Percentiles rank a stretch among this genome's conserved stretches.
Evolutionary conservation across 2,797 vertebrate genomes (phyloP).

Genomic region (Echiichthys vipera): DNA sequence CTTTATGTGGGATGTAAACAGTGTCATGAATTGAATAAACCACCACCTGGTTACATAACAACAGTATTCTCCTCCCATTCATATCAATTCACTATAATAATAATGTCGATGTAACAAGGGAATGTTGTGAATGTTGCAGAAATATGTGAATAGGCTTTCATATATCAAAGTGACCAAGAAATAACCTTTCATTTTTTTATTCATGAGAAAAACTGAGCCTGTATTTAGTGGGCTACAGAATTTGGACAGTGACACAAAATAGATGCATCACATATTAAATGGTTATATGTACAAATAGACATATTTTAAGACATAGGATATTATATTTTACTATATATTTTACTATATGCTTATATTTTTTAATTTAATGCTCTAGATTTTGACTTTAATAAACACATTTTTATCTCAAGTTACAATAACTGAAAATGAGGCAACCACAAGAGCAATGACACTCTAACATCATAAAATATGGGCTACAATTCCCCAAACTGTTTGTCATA

Average conservation of each 20-base stretch:
- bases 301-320: neutral
- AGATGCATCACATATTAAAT: neutral
- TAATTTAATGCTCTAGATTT: too few species aligned
- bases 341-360: too few species aligned
- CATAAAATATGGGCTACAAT: neutral
- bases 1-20: conserved; percentile 65
- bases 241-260: neutral
- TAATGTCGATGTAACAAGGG: neutral
- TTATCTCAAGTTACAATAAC: too few species aligned
- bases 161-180: neutral
- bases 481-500: neutral
- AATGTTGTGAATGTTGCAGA: neutral
- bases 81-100: too few species aligned
- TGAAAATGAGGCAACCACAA: neutral
- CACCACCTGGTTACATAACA: conserved; percentile 30
- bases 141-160: neutral
- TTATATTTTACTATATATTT: too few species aligned
- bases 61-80: neutral
- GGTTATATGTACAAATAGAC: neutral
- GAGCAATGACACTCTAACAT: neutral
- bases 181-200: neutral
- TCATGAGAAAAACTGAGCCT: neutral
- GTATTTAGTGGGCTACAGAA: neutral
- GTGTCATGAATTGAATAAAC: conserved; percentile 69
- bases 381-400: too few species aligned